These are phyloP conservation scores for Scaptomyza reducta DNA, from an alignment of 2,888 invertebrate genomes.

Conservation along the genomic window DNA sequence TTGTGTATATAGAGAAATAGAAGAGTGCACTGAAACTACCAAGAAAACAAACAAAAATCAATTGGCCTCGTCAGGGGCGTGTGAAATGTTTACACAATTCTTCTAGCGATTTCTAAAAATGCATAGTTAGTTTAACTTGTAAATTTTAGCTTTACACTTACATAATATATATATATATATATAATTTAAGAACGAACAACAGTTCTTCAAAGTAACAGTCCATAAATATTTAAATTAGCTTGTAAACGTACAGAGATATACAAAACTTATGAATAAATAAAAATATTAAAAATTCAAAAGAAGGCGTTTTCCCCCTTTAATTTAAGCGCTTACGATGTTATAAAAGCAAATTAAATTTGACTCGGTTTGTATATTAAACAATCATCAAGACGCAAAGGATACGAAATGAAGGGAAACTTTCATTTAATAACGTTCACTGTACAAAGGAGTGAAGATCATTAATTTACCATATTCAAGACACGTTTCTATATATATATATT, in stretches of 20 bases:
- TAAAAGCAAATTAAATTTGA: no score
- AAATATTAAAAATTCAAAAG: slow-evolving; percentile 45
- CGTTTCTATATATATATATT: background rate
- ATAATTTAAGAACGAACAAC: slow-evolving; percentile 53
- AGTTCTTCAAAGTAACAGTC: slow-evolving; percentile 71
- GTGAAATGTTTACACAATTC: slow-evolving; percentile 45
- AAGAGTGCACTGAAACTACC: slow-evolving; percentile 52
- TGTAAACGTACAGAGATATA: slow-evolving; percentile 68
- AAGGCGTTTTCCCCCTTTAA: background rate
- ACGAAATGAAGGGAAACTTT: no score
- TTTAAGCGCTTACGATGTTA: no score
- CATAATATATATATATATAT: slow-evolving; percentile 22
- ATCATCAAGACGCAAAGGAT: no score
- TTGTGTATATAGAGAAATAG: slow-evolving; percentile 68
- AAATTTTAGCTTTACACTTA: slow-evolving; percentile 81
- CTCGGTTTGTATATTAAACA: background rate
- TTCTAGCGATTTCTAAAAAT: slow-evolving; percentile 64
- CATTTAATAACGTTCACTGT: background rate
- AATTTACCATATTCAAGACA: background rate
- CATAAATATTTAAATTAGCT: slow-evolving; percentile 76
- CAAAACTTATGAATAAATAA: slow-evolving; percentile 65
- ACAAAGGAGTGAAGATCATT: background rate
- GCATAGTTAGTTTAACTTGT: slow-evolving; percentile 77
- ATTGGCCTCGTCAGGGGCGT: slow-evolving; percentile 57
- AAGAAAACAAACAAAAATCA: slow-evolving; percentile 19